Conservation (phyloP, 92 coral and sea anemone species). For the Umimayanthus chanpuru region DNA sequence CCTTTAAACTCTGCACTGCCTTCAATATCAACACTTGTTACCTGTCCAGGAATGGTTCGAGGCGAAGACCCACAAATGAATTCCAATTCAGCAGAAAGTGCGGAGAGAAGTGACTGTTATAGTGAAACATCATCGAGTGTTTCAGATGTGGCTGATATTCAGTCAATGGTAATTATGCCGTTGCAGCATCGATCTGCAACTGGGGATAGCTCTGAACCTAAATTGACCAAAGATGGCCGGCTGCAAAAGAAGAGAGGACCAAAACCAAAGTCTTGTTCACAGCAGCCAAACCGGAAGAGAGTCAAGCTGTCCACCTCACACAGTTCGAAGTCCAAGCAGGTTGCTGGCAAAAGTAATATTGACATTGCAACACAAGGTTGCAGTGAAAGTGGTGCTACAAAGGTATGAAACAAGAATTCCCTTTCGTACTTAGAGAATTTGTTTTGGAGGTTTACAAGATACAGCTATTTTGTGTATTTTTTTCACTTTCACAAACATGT, state of each 20-base stretch:
- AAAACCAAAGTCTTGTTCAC: conserved; percentile 60
- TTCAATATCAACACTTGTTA: conserved; percentile 13
- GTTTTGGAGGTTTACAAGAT: too few relatives aligned
- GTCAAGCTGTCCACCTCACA: conserved; percentile 62
- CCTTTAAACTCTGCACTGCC: conserved; percentile 27
- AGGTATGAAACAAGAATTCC: neutral
- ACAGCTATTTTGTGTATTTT: too few relatives aligned
- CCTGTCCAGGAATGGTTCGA: conserved; percentile 20
- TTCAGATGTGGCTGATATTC: conserved; percentile 35
- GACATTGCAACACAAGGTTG: conserved; percentile 40
- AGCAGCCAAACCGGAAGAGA: conserved; percentile 65
- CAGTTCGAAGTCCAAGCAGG: conserved; percentile 71
- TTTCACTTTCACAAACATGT: too few relatives aligned
- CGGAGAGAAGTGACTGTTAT: conserved; percentile 44
- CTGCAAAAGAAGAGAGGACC: conserved; percentile 71
- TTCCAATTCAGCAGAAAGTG: conserved; percentile 25
- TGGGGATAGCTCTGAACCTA: conserved; percentile 48
- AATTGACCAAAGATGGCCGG: conserved; percentile 65
- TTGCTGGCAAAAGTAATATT: conserved; percentile 63
- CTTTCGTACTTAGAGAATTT: too few relatives aligned
- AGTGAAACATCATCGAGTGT: conserved; percentile 43
- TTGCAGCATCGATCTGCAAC: conserved; percentile 56
- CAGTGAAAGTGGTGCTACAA: neutral
- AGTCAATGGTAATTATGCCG: conserved; percentile 38
- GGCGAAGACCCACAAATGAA: conserved; percentile 12